Evolutionary conservation across 1,140 invertebrate species (phyloP).

Genomic region (Holcopasites calliopsidis): DNA sequence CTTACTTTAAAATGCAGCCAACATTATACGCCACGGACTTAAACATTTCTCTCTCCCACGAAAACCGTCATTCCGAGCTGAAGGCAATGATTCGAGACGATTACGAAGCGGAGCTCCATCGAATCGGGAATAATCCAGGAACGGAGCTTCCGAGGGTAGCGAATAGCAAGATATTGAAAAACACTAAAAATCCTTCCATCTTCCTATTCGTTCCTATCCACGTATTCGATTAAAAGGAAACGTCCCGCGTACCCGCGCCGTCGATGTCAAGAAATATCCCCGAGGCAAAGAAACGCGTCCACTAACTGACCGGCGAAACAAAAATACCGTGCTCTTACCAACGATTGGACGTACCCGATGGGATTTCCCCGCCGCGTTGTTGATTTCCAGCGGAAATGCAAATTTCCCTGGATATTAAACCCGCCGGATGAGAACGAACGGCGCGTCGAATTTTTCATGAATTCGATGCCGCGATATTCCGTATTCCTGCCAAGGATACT

Average conservation of each 20-base stretch:
- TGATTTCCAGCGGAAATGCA: constrained; percentile 22
- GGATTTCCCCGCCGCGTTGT: not conserved
- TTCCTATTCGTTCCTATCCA: not conserved
- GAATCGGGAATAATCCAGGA: too few species aligned
- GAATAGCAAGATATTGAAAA: too few species aligned
- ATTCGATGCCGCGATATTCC: not conserved
- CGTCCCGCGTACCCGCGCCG: not conserved
- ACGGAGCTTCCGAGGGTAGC: too few species aligned
- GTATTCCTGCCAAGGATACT: constrained; percentile 8
- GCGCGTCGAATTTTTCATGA: not conserved
- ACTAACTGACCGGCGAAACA: not conserved
- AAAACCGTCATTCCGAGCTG: too few species aligned
- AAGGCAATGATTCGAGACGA: too few species aligned
- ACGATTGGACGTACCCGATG: not conserved
- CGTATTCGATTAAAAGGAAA: not conserved
- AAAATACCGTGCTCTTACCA: constrained; percentile 4
- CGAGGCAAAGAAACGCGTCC: not conserved
- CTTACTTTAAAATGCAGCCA: too few species aligned
- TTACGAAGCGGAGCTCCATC: too few species aligned
- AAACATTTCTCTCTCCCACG: too few species aligned
- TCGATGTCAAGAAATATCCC: not conserved
- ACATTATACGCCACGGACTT: too few species aligned
- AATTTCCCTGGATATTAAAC: constrained; percentile 20
- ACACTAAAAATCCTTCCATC: too few species aligned
- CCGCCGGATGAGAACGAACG: not conserved